phyloP scores from a whole-genome alignment of 2,888 invertebrate genomes.

The Lottia scabra region DNA sequence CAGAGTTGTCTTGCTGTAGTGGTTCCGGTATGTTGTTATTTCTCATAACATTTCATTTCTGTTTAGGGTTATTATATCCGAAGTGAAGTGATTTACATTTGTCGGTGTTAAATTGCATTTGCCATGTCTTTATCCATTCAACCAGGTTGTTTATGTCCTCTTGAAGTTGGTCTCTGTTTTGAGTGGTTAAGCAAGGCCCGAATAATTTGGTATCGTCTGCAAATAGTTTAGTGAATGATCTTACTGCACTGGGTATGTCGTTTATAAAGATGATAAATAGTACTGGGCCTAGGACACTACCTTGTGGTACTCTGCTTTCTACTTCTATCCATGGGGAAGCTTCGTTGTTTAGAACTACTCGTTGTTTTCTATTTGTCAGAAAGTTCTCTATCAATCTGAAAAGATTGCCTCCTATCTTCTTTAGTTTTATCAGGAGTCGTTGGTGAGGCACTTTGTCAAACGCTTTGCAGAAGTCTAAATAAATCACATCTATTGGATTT shows the following conservation, averaged over 20 bases:
- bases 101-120: conserved; percentile 17
- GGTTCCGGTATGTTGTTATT: too few species aligned
- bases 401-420: background rate
- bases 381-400: background rate
- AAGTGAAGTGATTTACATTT: conserved; percentile 21
- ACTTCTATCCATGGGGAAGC: background rate
- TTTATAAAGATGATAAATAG: conserved; percentile 28
- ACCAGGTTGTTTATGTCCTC: conserved; percentile 10
- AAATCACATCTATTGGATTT: conserved; percentile 1
- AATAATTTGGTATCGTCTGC: conserved; percentile 27
- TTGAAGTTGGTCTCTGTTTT: background rate
- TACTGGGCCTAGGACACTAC: conserved; percentile 25
- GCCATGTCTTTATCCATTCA: conserved; percentile 22
- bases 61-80: background rate
- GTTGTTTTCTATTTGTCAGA: background rate
- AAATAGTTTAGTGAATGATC: conserved; percentile 11
- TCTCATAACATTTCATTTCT: too few species aligned
- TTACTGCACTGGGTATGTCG: conserved; percentile 19
- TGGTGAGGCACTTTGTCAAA: conserved; percentile 14
- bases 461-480: background rate
- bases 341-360: background rate
- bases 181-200: background rate
- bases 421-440: conserved; percentile 1
- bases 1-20: too few species aligned
- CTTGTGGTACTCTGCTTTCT: background rate